phyloP scores from a whole-genome alignment of 2,797 vertebrate species.

The Bovichtus variegatus region DNA sequence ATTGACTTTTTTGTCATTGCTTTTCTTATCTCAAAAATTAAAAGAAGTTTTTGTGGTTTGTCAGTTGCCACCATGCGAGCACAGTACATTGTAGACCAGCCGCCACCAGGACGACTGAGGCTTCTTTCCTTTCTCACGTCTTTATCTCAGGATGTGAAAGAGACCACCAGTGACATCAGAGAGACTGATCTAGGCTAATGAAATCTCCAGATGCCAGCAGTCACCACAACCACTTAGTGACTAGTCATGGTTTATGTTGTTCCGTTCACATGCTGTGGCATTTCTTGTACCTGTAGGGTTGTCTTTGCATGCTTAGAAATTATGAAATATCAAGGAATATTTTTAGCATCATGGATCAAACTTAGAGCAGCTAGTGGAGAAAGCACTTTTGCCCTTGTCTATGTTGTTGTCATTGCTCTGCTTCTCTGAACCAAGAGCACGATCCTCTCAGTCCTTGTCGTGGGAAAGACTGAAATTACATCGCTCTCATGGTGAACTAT shows the following conservation, averaged over 20 bases:
- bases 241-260: constrained; percentile 60
- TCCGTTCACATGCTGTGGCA: constrained; percentile 37
- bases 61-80: constrained; percentile 25
- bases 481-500: constrained; percentile 88
- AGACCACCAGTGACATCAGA: constrained; percentile 79
- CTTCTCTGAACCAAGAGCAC: constrained; percentile 70
- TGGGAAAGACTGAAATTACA: constrained; percentile 92
- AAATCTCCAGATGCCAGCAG: constrained; percentile 78
- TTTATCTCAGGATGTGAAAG: constrained; percentile 75
- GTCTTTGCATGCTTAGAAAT: constrained; percentile 13
- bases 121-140: constrained; percentile 47
- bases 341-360: constrained; percentile 25
- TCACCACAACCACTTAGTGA: constrained; percentile 62
- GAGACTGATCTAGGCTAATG: constrained; percentile 74
- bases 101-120: constrained; percentile 31
- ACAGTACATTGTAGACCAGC: constrained; percentile 26
- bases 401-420: constrained; percentile 73
- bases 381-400: constrained; percentile 50
- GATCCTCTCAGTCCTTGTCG: constrained; percentile 76
- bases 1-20: constrained; percentile 12
- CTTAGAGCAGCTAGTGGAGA: constrained; percentile 26
- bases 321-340: constrained; percentile 12
- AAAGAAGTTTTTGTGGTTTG: constrained; percentile 52
- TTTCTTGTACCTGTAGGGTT: constrained; percentile 28
- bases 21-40: constrained; percentile 26